Base-by-base conservation (phyloP, 1,140 invertebrate species). In the Prorops nasuta region DNA sequence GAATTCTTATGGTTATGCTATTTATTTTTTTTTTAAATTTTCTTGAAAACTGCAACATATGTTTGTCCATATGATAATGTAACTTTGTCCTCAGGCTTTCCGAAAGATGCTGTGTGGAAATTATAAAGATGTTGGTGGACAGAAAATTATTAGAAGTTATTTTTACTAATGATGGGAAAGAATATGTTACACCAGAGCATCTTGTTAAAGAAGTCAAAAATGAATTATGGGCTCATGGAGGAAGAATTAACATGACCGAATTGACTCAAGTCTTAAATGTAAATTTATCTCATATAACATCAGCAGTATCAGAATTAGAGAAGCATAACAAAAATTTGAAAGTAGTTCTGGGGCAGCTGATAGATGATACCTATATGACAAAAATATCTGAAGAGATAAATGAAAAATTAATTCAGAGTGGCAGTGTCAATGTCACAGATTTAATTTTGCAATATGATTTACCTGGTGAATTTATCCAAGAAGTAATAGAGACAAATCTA, bases 101-200 rank as follows among this genome's bases (percentile, higher is more conserved):
- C 1, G 97, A 98, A 70, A 81, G 93, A 57, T 98, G 98, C 75
- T 98, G 96, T 66, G 82, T 98, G 46, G 96, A 98, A 83, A 92
- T 99, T 56, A 88, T 99, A 10, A 88, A 85, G 38, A 94, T 93
- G 71, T 74, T 99, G 36, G 81, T 94, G 36, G 86, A 95, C 64
- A 79, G 87, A n/a, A 92, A 94, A 67, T 71, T 94, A 21, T 74
- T 98, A 8, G 90, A 98, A 69, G 87, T 98, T 3, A 88, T 98
- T 40, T 98, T 96, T 69, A 98, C 96, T 2, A 89, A 83, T 62
- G 94, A 98, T 86, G 96, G 96, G 3, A 98, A 98, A 79, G 95
- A 98, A 73, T 98, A 98, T 74, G 80, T 99, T 1, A 99, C 97
- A 3, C 89, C 90, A 4, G 84, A 93, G 52, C 91, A 98, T 63